phyloP scores from a whole-genome alignment of 2,797 vertebrate species.

The Microhierax caerulescens region DNA sequence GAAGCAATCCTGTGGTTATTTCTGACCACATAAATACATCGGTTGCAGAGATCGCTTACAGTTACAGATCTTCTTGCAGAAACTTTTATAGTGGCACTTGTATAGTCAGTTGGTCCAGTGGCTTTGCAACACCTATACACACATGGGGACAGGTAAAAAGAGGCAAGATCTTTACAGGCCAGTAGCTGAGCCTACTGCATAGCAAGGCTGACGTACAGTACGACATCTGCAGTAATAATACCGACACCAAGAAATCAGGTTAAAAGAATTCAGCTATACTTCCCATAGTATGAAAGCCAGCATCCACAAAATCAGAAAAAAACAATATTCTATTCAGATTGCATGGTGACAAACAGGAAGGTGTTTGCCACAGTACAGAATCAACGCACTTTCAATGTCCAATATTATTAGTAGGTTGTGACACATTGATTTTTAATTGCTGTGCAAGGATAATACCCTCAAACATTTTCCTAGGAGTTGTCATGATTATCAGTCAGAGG shows the following conservation, averaged over 20 bases:
- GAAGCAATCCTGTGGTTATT: slow-evolving; percentile 61
- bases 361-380: slow-evolving; percentile 42
- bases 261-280: slow-evolving; percentile 17
- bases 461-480: neutral
- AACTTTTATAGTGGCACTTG: slow-evolving; percentile 56
- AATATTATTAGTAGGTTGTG: neutral
- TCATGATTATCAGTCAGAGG: neutral
- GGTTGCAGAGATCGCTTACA: slow-evolving; percentile 39
- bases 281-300: neutral
- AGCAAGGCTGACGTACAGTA: slow-evolving; percentile 18
- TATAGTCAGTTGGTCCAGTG: slow-evolving; percentile 60
- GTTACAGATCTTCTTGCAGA: slow-evolving; percentile 46
- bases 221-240: slow-evolving; percentile 44
- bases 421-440: neutral
- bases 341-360: neutral
- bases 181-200: neutral
- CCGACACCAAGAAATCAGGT: slow-evolving; percentile 56
- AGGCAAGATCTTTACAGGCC: neutral
- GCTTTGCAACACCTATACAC: slow-evolving; percentile 60
- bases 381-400: neutral
- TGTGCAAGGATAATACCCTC: neutral
- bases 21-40: slow-evolving; percentile 68
- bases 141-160: neutral
- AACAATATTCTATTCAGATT: neutral
- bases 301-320: neutral